Evolutionary conservation across 1,140 invertebrate species (phyloP).

Genomic region (Calliopsis andreniformis): DNA sequence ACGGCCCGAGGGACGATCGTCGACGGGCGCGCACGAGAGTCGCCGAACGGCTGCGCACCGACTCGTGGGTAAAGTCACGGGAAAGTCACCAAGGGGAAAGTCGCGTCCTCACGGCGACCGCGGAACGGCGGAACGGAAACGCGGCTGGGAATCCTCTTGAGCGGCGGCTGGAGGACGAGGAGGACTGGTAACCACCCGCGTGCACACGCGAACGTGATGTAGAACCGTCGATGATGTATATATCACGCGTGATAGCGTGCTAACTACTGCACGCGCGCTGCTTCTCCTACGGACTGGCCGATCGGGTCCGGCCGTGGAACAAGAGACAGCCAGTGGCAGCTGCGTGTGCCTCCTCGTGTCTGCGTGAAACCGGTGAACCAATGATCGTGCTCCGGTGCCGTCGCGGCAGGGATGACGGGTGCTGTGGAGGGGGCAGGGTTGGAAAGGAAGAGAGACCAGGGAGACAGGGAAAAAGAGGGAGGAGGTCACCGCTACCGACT

Average conservation of each 20-base stretch:
- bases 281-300: conserved; percentile 60
- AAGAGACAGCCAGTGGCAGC: conserved; percentile 68
- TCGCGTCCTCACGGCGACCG: neutral
- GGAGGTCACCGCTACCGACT: conserved; percentile 68
- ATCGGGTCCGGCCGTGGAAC: conserved; percentile 63
- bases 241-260: conserved; percentile 25
- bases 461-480: conserved; percentile 56
- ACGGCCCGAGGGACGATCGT: conserved; percentile 36
- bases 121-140: conserved; percentile 3
- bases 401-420: conserved; percentile 65
- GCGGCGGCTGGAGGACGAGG: too few species aligned
- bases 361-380: conserved; percentile 75
- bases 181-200: neutral
- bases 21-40: conserved; percentile 35
- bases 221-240: neutral
- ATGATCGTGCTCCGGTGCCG: conserved; percentile 70
- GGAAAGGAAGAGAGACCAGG: conserved; percentile 64
- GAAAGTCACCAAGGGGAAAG: conserved; percentile 6
- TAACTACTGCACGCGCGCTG: conserved; percentile 57
- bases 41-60: conserved; percentile 22
- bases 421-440: conserved; percentile 57
- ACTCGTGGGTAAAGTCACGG: conserved; percentile 26
- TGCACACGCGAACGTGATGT: neutral
- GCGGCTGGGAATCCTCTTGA: neutral
- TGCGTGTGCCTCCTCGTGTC: conserved; percentile 71